Evolutionary conservation across 2,113 vertebrate species (phyloP).

Genomic region (Sphaerodactylus townsendi): DNA sequence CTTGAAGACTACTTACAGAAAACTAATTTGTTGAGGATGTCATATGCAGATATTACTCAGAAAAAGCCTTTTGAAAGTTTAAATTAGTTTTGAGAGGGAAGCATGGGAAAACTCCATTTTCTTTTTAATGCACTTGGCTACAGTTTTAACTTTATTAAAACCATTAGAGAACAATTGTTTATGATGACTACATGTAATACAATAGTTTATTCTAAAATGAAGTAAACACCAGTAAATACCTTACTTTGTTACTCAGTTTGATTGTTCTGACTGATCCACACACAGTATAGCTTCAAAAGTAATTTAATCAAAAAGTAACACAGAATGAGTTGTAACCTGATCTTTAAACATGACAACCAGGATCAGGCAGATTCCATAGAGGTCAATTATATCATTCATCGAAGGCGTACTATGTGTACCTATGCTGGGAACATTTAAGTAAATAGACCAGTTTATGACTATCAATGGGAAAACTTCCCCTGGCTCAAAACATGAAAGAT

Average conservation of each 20-base stretch:
- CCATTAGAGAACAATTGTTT: background rate
- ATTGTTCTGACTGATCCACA: background rate
- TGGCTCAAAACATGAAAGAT: too few species aligned
- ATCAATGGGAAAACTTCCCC: too few species aligned
- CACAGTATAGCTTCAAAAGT: background rate
- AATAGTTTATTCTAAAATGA: background rate
- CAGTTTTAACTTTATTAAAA: background rate
- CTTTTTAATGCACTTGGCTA: background rate
- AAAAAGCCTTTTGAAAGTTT: background rate
- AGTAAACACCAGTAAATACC: too few species aligned
- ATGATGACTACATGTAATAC: background rate
- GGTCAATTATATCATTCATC: too few species aligned
- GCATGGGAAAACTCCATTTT: background rate
- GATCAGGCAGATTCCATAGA: too few species aligned
- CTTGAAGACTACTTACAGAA: background rate
- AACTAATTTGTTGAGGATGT: slow-evolving; percentile 2
- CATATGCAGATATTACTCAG: background rate
- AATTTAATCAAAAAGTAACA: background rate
- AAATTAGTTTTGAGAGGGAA: background rate
- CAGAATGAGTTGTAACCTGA: background rate
- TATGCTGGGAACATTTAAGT: too few species aligned
- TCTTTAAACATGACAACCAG: background rate
- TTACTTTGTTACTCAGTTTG: background rate
- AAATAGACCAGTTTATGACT: too few species aligned
- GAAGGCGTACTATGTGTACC: too few species aligned